Conservation (phyloP, 30 jellyfish, hydroid and myxozoan species). For the Mastigias papua region DNA sequence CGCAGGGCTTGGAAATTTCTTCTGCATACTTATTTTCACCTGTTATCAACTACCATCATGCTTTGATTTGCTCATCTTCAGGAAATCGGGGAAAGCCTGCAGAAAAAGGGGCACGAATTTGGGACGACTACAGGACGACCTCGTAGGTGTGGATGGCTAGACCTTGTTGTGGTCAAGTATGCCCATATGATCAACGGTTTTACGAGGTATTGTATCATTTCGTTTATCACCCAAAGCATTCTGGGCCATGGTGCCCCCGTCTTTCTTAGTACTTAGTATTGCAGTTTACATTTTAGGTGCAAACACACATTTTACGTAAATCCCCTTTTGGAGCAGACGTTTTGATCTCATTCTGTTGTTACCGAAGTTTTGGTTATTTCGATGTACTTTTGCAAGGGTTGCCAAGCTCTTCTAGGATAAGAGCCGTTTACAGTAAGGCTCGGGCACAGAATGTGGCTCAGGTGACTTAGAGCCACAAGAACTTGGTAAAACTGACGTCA, state of each 20-base stretch:
- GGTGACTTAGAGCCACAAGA: no score
- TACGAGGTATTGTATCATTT: conserved; percentile 75
- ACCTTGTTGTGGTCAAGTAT: conserved; percentile 93
- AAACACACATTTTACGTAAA: no score
- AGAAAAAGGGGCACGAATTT: conserved; percentile 93
- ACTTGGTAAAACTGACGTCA: no score
- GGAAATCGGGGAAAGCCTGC: conserved; percentile 94
- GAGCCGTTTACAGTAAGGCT: no score
- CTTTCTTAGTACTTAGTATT: neutral
- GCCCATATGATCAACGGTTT: conserved; percentile 95
- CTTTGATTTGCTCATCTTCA: neutral
- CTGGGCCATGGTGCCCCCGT: neutral
- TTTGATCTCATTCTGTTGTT: no score
- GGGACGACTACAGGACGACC: conserved; percentile 99
- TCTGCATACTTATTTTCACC: neutral
- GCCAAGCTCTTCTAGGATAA: no score
- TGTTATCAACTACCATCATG: neutral
- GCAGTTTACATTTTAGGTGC: neutral
- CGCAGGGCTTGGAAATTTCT: neutral
- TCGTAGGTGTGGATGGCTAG: conserved; percentile 99
- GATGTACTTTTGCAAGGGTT: no score
- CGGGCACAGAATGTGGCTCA: no score
- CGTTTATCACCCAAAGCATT: no score
- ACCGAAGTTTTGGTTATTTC: no score
- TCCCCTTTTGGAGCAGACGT: no score